Percentiles rank a stretch among this genome's conserved stretches.
Evolutionary conservation across 2,797 vertebrate species (phyloP).

Genomic region (Ispidina picta): DNA sequence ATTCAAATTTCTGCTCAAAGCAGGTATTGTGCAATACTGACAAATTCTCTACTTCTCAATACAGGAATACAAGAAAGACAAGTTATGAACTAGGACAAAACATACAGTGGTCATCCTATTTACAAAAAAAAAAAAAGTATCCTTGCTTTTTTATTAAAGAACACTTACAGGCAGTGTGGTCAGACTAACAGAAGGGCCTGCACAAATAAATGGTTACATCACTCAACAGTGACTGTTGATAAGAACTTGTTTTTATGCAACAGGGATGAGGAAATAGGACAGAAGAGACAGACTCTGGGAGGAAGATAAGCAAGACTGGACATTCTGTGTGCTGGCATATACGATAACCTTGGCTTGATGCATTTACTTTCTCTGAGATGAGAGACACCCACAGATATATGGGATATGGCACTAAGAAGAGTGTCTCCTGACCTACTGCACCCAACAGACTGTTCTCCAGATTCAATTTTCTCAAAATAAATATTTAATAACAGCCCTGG

Average conservation of each 20-base stretch:
- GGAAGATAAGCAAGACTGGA: not conserved
- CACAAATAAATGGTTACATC: not conserved
- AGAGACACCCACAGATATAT: fast-evolving
- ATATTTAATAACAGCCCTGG: not conserved
- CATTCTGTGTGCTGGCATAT: not conserved
- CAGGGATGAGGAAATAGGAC: not conserved
- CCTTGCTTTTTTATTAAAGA: not conserved
- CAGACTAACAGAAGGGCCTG: not conserved
- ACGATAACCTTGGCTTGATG: not conserved
- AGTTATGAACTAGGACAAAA: not conserved
- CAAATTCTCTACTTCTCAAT: not conserved
- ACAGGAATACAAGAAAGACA: not conserved
- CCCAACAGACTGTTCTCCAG: not conserved
- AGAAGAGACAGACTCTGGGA: not conserved
- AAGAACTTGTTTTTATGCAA: not conserved
- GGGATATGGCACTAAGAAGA: not conserved
- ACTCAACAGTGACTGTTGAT: not conserved
- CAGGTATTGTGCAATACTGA: not conserved
- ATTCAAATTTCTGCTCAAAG: not conserved
- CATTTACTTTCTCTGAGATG: not conserved
- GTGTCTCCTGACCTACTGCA: not conserved
- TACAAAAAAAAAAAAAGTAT: not conserved
- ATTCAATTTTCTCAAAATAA: not conserved
- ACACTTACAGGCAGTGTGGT: fast-evolving
- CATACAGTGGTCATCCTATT: not conserved